phyloP scores from a whole-genome alignment of 2,113 vertebrate genomes.

The Onychorhynchus coronatus region DNA sequence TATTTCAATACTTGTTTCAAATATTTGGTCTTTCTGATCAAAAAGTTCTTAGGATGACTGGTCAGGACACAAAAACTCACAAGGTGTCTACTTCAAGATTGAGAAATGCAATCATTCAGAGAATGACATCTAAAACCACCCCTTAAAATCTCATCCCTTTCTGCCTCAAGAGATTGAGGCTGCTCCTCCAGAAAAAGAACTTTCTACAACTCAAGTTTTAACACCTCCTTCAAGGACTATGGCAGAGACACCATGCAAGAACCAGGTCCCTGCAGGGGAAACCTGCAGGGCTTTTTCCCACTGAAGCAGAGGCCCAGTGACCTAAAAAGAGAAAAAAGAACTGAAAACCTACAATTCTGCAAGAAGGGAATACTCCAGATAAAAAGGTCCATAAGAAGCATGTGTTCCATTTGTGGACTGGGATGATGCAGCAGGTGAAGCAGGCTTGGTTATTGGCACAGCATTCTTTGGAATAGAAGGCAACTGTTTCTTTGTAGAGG shows the following conservation, averaged over 20 bases:
- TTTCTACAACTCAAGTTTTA: not conserved
- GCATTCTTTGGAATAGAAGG: conserved; percentile 94
- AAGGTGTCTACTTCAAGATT: not conserved
- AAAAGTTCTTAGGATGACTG: not conserved
- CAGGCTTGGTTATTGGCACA: conserved; percentile 87
- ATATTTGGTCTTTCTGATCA: not conserved
- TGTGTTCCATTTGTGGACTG: conserved; percentile 93
- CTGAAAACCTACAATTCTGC: conserved; percentile 90
- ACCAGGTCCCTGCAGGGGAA: not conserved
- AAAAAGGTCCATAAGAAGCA: conserved; percentile 96
- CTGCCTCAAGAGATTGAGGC: not conserved
- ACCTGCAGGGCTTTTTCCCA: accelerated
- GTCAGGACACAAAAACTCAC: not conserved
- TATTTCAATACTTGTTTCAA: not conserved
- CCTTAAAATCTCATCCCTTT: not conserved
- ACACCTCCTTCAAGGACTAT: not conserved
- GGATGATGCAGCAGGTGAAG: conserved; percentile 76
- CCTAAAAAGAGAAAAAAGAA: not conserved
- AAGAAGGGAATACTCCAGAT: conserved; percentile 96
- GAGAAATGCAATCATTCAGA: not conserved
- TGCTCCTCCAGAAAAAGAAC: not conserved
- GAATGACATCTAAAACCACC: not conserved
- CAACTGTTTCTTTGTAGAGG: conserved; percentile 90
- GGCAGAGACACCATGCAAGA: not conserved
- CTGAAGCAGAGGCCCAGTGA: not conserved